Percentiles rank a stretch among this genome's conserved stretches.
These are phyloP conservation scores for Tryphoninae sp. DNA, from an alignment of 2,888 invertebrate genomes.

Conservation along the genomic window DNA sequence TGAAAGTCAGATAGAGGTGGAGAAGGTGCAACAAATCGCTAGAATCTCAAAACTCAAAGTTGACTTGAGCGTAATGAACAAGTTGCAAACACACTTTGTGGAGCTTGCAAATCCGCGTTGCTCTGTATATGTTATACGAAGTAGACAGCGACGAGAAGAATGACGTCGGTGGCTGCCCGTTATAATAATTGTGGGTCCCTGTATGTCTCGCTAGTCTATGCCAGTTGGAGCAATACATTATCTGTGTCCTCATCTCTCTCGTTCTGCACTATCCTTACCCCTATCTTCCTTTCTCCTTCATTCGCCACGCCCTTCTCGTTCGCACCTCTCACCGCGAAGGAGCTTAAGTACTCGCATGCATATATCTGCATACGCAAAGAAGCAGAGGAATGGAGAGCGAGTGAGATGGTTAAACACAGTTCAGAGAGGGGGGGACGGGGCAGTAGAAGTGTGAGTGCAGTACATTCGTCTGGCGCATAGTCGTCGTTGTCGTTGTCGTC, in stretches of 20 bases:
- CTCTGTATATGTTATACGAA: conserved; percentile 24
- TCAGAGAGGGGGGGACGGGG: neutral
- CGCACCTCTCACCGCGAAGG: conserved; percentile 24
- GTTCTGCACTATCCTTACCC: conserved; percentile 24
- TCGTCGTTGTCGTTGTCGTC: conserved; percentile 26
- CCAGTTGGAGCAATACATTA: conserved; percentile 54
- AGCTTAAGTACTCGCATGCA: conserved; percentile 47
- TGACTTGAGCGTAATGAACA: conserved; percentile 72
- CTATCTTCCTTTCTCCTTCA: conserved; percentile 23
- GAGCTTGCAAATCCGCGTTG: conserved; percentile 44
- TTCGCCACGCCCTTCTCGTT: conserved; percentile 40
- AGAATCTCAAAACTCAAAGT: conserved; percentile 64
- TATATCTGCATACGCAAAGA: conserved; percentile 38
- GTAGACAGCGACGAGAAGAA: conserved; percentile 2
- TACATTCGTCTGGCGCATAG: conserved; percentile 58
- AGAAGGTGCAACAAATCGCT: conserved; percentile 52
- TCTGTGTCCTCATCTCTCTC: conserved; percentile 46
- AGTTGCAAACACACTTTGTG: conserved; percentile 67
- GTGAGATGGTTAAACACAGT: neutral
- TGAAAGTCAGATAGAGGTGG: conserved; percentile 4
- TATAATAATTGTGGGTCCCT: conserved; percentile 71
- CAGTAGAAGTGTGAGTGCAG: conserved; percentile 51
- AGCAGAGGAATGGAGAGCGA: conserved; percentile 8
- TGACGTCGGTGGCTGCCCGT: conserved; percentile 65
- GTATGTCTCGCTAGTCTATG: conserved; percentile 59